Evolutionary conservation across 2,797 vertebrate species (phyloP), one percentile per base, ranked within the genome.

Genomic region (Nannoperca obscura): DNA sequence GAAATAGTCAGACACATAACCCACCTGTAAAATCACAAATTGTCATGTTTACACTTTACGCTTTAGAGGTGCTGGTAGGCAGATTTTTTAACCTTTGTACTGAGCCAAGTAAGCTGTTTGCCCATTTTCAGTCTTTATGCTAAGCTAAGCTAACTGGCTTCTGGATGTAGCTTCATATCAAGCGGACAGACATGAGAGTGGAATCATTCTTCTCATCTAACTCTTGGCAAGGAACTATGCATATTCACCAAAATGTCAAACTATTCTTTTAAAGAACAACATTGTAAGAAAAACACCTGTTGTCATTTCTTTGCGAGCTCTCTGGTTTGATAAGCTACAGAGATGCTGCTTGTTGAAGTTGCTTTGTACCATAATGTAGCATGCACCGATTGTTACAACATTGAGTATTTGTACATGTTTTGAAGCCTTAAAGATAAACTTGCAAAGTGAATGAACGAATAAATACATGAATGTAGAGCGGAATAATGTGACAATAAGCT

Each of bases 351-450:
- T 59, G 46, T 49, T 44, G 6, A 78, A 59, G 15, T 38, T 65
- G 22, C 32, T 65, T 42, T 74, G 57, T 72, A 71, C 44, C 3
- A 47, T 20, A 13, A 47, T 32, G 11, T 72, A 84, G 32, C 38
- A 58, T 57, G 10, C 22, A 61, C 7, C 36, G 20, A 57, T 66
- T 74, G 24, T 74, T 65, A 12, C 14, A 50, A 20, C 5, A 20
- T n/a, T 50, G 49, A 22, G n/a, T 70, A 6, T 80, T 67, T 68
- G 52, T 67, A 53, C 34, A 66, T 72, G 50, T 70, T 59, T 59
- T 50, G 32, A 77, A 52, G 90, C 85, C 85, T 89, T 90, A 85
- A 82, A 61, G 69, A 76, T 57, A 47, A 73, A 63, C 1, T 30
- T 75, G 19, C 30, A 42, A 22, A 17, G 47, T n/a, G 12, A 58